Base-by-base conservation (phyloP, 2,113 vertebrate genomes). In the Promerops cafer region DNA sequence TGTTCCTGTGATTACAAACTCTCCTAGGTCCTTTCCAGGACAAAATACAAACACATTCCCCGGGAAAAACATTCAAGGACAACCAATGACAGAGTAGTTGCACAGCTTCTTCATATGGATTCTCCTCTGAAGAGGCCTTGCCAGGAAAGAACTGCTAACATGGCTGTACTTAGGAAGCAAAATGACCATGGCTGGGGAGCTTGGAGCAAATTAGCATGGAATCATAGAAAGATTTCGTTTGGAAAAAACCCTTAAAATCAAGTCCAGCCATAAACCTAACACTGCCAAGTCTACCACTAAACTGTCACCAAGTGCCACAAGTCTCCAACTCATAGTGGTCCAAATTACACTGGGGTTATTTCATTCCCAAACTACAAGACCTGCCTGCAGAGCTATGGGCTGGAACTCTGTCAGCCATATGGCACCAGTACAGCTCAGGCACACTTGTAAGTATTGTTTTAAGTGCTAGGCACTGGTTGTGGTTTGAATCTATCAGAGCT, bases 251-350 rank as follows among this genome's bases (percentile, higher is more conserved):
- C 15, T 85, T 74, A 64, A 78, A 59, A 63, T 54, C 0, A 1
- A 75, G 40, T 75, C 77, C 66, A 76, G 42, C 30, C 9, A 4
- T 47, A 68, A 86, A 59, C 30, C 37, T 37, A 40, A 45, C 6
- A 4, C 39, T 78, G 39, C 66, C 54, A 78, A 69, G 49, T 59
- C n/a, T 10, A 11, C 44, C 27, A 68, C 20, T 74, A 63, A 69
- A 27, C 59, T 14, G 39, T 63, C 75, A 54, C 44, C 24, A 33
- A 19, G 42, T 0, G 0, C 65, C 28, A 37, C 0, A n/a, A n/a
- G 0, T 57, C 64, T 83, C 16, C 40, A 20, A 3, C 23, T 66
- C 61, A 8, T 54, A 50, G 49, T 69, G 50, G 19, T 52, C 60
- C 26, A 59, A 49, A 69, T 82, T 71, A 49, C 17, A 16, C 0